Base-by-base conservation (phyloP, 2,113 vertebrate species). In the Toxostoma redivivum region DNA sequence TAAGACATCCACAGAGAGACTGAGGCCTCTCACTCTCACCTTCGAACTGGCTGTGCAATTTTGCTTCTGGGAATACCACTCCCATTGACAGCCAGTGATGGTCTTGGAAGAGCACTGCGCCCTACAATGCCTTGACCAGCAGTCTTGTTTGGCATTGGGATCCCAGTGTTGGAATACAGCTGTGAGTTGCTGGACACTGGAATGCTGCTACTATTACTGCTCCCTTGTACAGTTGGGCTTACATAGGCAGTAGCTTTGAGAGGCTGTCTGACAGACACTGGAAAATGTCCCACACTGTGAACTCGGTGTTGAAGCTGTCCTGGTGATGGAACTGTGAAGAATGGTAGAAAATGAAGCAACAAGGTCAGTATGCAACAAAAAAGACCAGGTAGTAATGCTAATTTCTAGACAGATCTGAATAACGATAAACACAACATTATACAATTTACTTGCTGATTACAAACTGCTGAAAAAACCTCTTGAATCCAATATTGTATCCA, bases 231-330 rank as follows among this genome's bases (percentile, higher is more conserved):
- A 0, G 99, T 99, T 12, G 99, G 99, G 95, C 99, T 99, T 58
- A 99, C 99, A 0, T 99, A 99, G 45, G 99, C 99, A 31, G 99
- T 99, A 91, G 99, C 99, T 98, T 99, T 99, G 16, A 99, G 97
- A 28, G 98, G 98, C 50, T 98, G 98, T 65, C 99, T 98, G 48
- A 97, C 89, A 35, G 98, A 97, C 72, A 98, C 97, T 14, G 99
- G 98, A 97, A 99, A 99, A 88, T 99, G 99, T 30, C 99, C 98
- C 91, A 99, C 98, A 17, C 99, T 99, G 93, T 99, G 99, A 64
- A 99, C 98, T 66, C 99, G 97, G 94, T 99, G 98, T 50, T 98
- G 98, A 91, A 99, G 98, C 94, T 99, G 99, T 71, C 99, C 99
- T 23, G 99, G 99, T 44, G 99, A 98, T 5, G 99, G 99, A 98